These are phyloP conservation scores for Colius striatus DNA, from an alignment of 2,113 vertebrate species.

Conservation along the genomic window DNA sequence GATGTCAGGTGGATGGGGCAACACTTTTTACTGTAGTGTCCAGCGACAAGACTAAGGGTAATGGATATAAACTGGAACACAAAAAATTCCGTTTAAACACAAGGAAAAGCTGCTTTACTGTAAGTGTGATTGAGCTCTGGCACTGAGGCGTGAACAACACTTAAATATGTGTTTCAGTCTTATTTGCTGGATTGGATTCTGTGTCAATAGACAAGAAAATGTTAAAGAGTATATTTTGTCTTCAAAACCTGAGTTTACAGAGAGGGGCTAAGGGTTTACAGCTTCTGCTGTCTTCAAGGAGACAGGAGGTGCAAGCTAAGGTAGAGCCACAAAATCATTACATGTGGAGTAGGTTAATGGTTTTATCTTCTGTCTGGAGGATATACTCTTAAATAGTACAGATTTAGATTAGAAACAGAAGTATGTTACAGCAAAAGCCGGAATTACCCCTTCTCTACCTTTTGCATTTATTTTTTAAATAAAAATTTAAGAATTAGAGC, in stretches of 20 bases:
- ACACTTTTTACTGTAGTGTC: too few species aligned
- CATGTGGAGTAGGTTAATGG: not conserved
- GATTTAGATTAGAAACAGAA: not conserved
- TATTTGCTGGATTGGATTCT: not conserved
- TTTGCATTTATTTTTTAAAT: not conserved
- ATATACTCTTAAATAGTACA: not conserved
- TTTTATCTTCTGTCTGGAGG: not conserved
- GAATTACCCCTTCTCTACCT: not conserved
- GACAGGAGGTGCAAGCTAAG: not conserved
- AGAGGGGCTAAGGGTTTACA: not conserved
- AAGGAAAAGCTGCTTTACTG: too few species aligned
- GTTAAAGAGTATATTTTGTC: not conserved
- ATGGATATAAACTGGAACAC: too few species aligned
- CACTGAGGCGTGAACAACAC: not conserved
- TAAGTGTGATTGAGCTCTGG: too few species aligned
- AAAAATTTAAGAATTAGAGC: not conserved
- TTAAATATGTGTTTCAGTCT: not conserved
- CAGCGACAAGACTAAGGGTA: too few species aligned
- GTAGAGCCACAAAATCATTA: not conserved
- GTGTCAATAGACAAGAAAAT: not conserved
- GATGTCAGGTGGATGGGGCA: too few species aligned
- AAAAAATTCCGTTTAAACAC: too few species aligned
- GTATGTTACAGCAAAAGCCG: not conserved
- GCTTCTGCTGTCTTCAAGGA: not conserved
- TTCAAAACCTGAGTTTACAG: not conserved